Base-by-base conservation (phyloP, 2,888 invertebrate species). In the Chymomyza amoena region DNA sequence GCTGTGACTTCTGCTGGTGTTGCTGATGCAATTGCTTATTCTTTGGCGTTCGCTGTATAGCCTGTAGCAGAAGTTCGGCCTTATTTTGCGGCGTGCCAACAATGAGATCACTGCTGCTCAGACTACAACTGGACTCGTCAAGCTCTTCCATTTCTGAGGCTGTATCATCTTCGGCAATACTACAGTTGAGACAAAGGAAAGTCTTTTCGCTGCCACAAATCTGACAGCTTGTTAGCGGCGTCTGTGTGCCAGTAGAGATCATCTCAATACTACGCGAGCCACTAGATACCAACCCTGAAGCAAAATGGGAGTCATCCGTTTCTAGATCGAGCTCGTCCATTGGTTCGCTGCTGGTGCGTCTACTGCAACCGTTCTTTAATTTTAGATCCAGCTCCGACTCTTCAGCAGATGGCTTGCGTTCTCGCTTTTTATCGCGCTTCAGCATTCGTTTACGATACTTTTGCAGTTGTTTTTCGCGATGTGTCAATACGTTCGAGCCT, bases 1-100 rank as follows among this genome's bases (percentile, higher is more conserved):
- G 59, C n/a, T 16, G 70, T 73, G 77, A 77, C 36, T 52, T 59
- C 54, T 57, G 45, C 20, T 72, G 59, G 52, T 70, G 71, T 10
- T 73, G 65, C 67, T 84, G 66, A 20, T 68, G 80, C 68, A 91
- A 91, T 89, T 89, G 83, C 69, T 88, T 88, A 63, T 92, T 91
- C 76, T 90, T 91, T 76, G 92, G 93, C 66, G 93, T 92, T 39
- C 93, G 90, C 82, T 94, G 91, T 74, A 94, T 93, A 66, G 94
- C 94, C 75, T 93, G 93, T 66, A 94, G 85, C 70, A 94, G 80
- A 64, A 93, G 89, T 79, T 94, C 93, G 16, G 93, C 93, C 78
- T 93, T 93, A 84, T 92, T 93, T 51, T 91, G 84, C 39, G 91
- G 90, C 56, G 88, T 86, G 69, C 87, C 87, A 69, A 90, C 87